Evolutionary conservation across 2,888 invertebrate species (phyloP), one percentile per base, ranked within the genome.

Genomic region (Eupsilia transversa): DNA sequence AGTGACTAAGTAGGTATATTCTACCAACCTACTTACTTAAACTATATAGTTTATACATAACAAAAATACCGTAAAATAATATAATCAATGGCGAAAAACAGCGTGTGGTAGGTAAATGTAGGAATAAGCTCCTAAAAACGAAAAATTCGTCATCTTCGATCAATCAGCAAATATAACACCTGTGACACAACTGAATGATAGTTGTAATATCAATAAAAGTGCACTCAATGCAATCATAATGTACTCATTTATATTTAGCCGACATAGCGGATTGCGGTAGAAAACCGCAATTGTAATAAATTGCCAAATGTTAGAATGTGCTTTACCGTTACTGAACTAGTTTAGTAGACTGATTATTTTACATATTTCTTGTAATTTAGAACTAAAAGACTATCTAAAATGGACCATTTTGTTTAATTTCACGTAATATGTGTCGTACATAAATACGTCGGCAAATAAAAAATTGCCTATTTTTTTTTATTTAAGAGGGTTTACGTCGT

Each of bases 281-380:
- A 66, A 56, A 66, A 78, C 82, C 79, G 60, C 67, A 79, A 41
- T 33, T 52, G 63, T 68, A 68, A 82, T 65, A 57, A 67, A 66
- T 56, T 65, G 46, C 38, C 68, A 52, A 81, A 82, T 68, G 70
- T 71, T 60, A 69, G 67, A 77, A 60, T 64, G 81, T 57, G 52
- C n/a, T 69, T 65, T 82, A 79, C 81, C 65, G 81, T 82, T 46
- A 46, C 46, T 46, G 46, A 46, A 46, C 46, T 20, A 23, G 46
- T 46, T 38, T 46, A 3, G 7, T 46, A 3, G 7, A 46, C 46
- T 46, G 23, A 46, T 46, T 23, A 23, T 20, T 46, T 46, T 46
- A 46, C 20, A 46, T 46, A 46, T 46, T 46, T 46, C 46, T 46
- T 46, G 23, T 46, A 46, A 46, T 46, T 46, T 46, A 23, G 46